Evolutionary conservation across 2,888 invertebrate genomes (phyloP).

Genomic region (Stenolophus ochropezus): DNA sequence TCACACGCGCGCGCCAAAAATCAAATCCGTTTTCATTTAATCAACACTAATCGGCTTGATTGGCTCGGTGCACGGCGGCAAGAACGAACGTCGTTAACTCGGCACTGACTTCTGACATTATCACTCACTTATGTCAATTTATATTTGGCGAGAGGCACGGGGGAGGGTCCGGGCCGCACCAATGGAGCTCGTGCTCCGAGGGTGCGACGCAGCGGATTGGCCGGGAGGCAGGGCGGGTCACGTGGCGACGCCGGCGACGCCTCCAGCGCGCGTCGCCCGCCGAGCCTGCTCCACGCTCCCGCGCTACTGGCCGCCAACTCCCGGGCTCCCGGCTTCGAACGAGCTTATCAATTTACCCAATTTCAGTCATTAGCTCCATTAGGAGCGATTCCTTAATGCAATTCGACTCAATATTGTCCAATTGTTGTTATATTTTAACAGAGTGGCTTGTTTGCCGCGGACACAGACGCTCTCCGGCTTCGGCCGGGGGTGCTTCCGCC

Average conservation of each 20-base stretch:
- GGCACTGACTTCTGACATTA: slow-evolving; percentile 72
- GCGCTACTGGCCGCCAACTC: slow-evolving; percentile 9
- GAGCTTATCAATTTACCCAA: slow-evolving; percentile 75
- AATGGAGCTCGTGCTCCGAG: slow-evolving; percentile 61
- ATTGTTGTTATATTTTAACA: slow-evolving; percentile 70
- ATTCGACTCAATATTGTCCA: slow-evolving; percentile 74
- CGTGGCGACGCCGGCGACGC: slow-evolving; percentile 51
- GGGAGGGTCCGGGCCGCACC: slow-evolving; percentile 63
- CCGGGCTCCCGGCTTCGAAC: slow-evolving; percentile 64
- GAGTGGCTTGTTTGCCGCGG: slow-evolving; percentile 34
- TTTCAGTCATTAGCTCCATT: slow-evolving; percentile 75
- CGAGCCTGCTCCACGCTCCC: slow-evolving; percentile 31
- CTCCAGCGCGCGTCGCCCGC: background rate
- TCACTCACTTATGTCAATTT: slow-evolving; percentile 73
- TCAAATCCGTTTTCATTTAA: slow-evolving; percentile 59
- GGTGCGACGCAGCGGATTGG: slow-evolving; percentile 64
- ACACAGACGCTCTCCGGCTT: slow-evolving; percentile 49
- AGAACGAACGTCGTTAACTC: slow-evolving; percentile 57
- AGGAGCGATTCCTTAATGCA: slow-evolving; percentile 74
- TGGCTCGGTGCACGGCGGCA: slow-evolving; percentile 67
- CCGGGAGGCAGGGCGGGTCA: slow-evolving; percentile 63
- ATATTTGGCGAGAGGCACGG: slow-evolving; percentile 74
- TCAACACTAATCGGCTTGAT: slow-evolving; percentile 65
- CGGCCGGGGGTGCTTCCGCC: slow-evolving; percentile 51
- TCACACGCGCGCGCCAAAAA: slow-evolving; percentile 53